These are phyloP conservation scores for Limnephilus lunatus DNA, from an alignment of 2,888 invertebrate species.

Conservation along the genomic window DNA sequence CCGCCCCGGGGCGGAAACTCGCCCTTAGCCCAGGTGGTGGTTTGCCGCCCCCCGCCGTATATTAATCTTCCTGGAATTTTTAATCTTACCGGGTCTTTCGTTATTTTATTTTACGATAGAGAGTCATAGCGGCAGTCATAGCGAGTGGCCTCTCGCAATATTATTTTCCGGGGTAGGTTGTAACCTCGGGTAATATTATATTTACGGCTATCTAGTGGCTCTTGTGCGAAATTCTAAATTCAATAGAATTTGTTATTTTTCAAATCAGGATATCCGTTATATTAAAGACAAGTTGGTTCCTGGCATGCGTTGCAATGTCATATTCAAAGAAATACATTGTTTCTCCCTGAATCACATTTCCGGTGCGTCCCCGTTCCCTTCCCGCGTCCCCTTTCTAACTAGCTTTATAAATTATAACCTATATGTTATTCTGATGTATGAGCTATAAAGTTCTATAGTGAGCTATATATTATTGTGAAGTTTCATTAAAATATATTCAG, in stretches of 20 bases:
- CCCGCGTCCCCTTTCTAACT: too few relatives aligned
- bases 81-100: slow-evolving; percentile 41
- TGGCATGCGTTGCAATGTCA: too few relatives aligned
- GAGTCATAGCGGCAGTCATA: neutral
- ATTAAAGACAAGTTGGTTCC: too few relatives aligned
- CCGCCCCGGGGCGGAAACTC: slow-evolving; percentile 35
- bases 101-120: slow-evolving; percentile 44
- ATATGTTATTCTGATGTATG: too few relatives aligned
- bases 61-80: slow-evolving; percentile 51
- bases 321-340: too few relatives aligned
- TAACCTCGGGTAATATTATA: neutral
- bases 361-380: too few relatives aligned
- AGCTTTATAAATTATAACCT: too few relatives aligned
- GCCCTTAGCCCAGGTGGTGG: slow-evolving; percentile 27
- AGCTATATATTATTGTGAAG: too few relatives aligned
- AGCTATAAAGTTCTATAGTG: too few relatives aligned
- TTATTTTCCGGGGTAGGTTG: neutral
- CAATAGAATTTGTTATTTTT: slow-evolving; percentile 17
- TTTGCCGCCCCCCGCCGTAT: slow-evolving; percentile 24
- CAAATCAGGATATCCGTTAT: neutral
- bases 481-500: too few relatives aligned
- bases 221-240: neutral
- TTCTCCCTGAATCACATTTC: too few relatives aligned
- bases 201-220: neutral
- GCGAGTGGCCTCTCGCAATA: neutral